Evolutionary conservation across 2,888 invertebrate genomes (phyloP), one percentile per base, ranked within the genome.

Genomic region (Platycheirus albimanus): DNA sequence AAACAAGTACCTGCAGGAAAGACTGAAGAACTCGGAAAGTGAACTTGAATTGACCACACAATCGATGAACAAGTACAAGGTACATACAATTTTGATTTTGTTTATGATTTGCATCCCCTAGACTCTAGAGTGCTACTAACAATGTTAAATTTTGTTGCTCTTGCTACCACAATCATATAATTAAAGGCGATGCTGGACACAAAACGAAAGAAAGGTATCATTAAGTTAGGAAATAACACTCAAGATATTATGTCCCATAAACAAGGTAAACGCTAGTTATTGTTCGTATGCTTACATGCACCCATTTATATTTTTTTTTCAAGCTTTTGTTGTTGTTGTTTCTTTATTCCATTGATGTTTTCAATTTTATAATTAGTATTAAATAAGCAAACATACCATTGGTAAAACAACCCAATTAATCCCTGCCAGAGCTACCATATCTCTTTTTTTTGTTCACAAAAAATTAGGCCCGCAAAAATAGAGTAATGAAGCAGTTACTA

Each of bases 1-100:
- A 90, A 97, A 97, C 90, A 95, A 95, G 93, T 96, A 94, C 90
- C 92, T 97, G 61, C 95, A 96, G 90, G 97, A 97, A 87, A 93
- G 95, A 87, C 91, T 96, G 52, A 94, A 94, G 85, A 96, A 96
- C 88, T 92, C 94, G 76, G 93, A 96, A 87, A 95, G 95, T 86
- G 97, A 97, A 89, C 94, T 95, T 86, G 94, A 95, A 87, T 92
- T 96, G 71, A 92, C 95, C 0, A 94, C 94, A 87, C 94, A 95
- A 86, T 94, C 95, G 28, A 91, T 95, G 43, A 92, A 92, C 51
- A 96, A 95, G 89, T 96, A 96, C 86, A 96, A 95, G 93, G 95
- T 95, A 91, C 1, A 17, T 0, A 17, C 2, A 1, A 13, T 66
- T 15, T 8, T 38, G 11, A 28, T 10, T 19, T 15, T 54, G 5